Base-by-base conservation (phyloP, 2,113 vertebrate genomes). In the Cacatua alba region DNA sequence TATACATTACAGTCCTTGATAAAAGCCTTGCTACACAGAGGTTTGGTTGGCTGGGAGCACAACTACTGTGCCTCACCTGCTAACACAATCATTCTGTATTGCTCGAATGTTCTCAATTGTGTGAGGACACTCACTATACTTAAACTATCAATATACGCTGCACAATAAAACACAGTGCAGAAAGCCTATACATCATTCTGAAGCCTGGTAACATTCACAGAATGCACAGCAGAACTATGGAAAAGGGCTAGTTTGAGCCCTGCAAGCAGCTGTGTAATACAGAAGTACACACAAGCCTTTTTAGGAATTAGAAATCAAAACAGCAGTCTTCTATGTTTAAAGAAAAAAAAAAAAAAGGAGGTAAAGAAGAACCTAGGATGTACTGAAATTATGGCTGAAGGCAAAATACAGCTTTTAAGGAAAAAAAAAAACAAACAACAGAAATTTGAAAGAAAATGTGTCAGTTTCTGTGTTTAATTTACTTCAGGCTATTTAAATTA, bases 81-180 rank as follows among this genome's bases (percentile, higher is more conserved):
- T 94, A 95, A 87, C 93, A 84, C 91, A 97, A 76, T 89, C 86
- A 95, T 62, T 94, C 93, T 90, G 82, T 35, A 52, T 31, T 81
- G 95, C 93, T 95, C 21, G 92, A 96, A 95, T 60, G 89, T 95
- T 97, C 96, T 82, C 96, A 95, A 92, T 94, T 97, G 96, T 95
- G 89, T 95, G 83, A 89, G 94, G 93, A 97, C 89, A 52, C 92
- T 86, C 88, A 0, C 91, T 94, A 85, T 71, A 95, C 94, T 71
- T 96, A 70, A 92, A 71, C 94, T 91, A 95, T 75, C 93, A 84
- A 51, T 82, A 95, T 79, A 75, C 53, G 19, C 83, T 87, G 86
- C 91, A 95, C 93, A 96, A 96, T 59, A 96, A 96, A 93, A 78
- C 85, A 90, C 86, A 88, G 88, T 21, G 39, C 88, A 91, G 91